phyloP scores from a whole-genome alignment of 2,888 invertebrate genomes.

The Drosophila infuscata region DNA sequence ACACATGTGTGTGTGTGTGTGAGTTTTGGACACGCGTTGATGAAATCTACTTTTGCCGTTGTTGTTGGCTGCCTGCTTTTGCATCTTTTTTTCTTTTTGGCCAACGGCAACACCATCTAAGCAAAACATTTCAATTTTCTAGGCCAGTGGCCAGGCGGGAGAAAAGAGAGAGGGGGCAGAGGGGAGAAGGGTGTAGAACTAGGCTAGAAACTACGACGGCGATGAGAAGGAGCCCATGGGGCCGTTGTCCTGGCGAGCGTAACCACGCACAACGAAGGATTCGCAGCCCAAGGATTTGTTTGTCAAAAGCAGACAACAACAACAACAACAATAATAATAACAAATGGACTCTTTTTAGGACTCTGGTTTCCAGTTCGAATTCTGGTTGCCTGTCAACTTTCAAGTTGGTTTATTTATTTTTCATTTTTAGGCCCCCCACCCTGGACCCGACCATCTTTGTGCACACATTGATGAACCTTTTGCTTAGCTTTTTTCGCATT shows the following conservation, averaged over 20 bases:
- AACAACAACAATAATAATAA: slow-evolving; percentile 16
- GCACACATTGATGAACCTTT: slow-evolving; percentile 65
- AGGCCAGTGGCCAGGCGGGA: slow-evolving; percentile 68
- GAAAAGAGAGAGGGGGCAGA: background rate
- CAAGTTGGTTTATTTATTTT: slow-evolving; percentile 73
- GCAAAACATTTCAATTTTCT: slow-evolving; percentile 80
- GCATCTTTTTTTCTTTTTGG: slow-evolving; percentile 42
- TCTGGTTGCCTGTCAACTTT: slow-evolving; percentile 66
- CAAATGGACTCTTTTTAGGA: slow-evolving; percentile 48
- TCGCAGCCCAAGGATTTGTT: slow-evolving; percentile 78
- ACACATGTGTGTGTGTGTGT: slow-evolving; percentile 43
- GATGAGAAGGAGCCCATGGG: slow-evolving; percentile 41
- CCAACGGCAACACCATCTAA: slow-evolving; percentile 49
- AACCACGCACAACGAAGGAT: slow-evolving; percentile 77
- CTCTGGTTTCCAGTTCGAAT: slow-evolving; percentile 46
- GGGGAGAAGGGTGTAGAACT: slow-evolving; percentile 26
- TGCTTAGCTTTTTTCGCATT: slow-evolving; percentile 34
- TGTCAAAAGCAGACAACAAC: slow-evolving; percentile 75
- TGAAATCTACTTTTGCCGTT: slow-evolving; percentile 43
- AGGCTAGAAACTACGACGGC: slow-evolving; percentile 47
- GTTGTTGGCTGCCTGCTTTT: slow-evolving; percentile 13
- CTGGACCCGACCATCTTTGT: slow-evolving; percentile 41
- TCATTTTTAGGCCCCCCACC: slow-evolving; percentile 54
- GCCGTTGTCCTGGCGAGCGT: slow-evolving; percentile 77
- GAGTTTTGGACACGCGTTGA: slow-evolving; percentile 53